phyloP scores from a whole-genome alignment of 2,113 vertebrate genomes.

The Delphinus delphis region DNA sequence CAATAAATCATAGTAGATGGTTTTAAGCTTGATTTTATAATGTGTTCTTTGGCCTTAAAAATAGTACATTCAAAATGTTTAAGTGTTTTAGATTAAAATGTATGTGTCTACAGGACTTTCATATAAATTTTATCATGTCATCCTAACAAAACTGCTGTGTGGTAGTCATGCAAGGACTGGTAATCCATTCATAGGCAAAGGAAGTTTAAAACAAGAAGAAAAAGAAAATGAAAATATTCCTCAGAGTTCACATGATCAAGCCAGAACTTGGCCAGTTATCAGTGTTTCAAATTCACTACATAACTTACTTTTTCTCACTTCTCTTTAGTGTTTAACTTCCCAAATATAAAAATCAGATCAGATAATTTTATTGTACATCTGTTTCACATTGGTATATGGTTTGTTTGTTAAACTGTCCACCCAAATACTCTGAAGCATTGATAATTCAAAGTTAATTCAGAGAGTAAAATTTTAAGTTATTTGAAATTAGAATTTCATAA shows the following conservation, averaged over 20 bases:
- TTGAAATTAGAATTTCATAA: constrained; percentile 25
- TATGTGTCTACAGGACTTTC: background rate
- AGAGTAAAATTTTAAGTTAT: background rate
- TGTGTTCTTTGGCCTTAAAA: background rate
- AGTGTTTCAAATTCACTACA: background rate
- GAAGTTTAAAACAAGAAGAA: background rate
- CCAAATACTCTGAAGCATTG: background rate
- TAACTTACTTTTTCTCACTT: background rate
- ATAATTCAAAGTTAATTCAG: background rate
- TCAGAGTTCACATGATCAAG: background rate
- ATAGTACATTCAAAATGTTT: background rate
- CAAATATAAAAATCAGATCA: background rate
- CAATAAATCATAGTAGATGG: background rate
- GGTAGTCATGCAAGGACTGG: background rate
- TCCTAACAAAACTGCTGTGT: background rate
- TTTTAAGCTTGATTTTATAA: constrained; percentile 20
- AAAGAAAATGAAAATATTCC: background rate
- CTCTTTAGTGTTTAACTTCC: background rate
- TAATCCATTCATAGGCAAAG: background rate
- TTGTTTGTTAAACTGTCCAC: background rate
- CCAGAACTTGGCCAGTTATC: background rate
- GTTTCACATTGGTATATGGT: background rate
- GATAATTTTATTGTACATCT: background rate
- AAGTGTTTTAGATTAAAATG: background rate
- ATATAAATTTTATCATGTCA: background rate